Conservation (phyloP, 2,113 vertebrate genomes). For the Climacteris rufus region DNA sequence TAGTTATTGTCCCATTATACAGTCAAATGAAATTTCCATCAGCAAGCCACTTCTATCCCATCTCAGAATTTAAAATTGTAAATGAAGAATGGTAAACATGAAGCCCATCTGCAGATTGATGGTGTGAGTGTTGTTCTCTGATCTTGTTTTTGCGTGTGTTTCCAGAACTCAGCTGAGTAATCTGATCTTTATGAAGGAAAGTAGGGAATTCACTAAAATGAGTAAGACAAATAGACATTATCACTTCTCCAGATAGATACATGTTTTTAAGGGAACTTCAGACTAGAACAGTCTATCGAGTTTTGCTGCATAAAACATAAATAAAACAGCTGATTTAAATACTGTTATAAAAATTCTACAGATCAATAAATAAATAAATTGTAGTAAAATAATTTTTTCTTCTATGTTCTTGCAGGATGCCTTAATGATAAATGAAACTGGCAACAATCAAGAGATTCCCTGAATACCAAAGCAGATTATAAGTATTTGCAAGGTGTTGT, state of each 20-base stretch:
- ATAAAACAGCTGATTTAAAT: not conserved
- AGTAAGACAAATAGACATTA: not conserved
- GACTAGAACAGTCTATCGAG: not conserved
- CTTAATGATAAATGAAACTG: not conserved
- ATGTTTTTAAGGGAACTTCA: not conserved
- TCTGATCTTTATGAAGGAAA: not conserved
- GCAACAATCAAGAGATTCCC: not conserved
- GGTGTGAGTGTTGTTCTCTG: not conserved
- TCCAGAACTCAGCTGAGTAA: not conserved
- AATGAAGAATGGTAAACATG: not conserved
- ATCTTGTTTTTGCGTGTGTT: not conserved
- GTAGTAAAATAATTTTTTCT: not conserved
- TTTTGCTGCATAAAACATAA: not conserved
- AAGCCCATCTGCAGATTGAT: not conserved
- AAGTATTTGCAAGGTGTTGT: not conserved
- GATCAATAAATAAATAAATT: not conserved
- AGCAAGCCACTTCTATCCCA: not conserved
- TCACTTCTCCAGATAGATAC: not conserved
- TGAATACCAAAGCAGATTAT: not conserved
- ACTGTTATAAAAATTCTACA: not conserved
- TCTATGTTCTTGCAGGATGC: not conserved
- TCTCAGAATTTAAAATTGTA: not conserved
- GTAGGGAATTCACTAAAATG: not conserved
- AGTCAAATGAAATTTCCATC: not conserved
- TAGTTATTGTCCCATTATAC: not conserved